A percentile compares a stretch with the other conserved stretches of the same genome.
These are phyloP conservation scores for Excalfactoria chinensis DNA, from an alignment of 2,113 vertebrate species.

Conservation along the genomic window DNA sequence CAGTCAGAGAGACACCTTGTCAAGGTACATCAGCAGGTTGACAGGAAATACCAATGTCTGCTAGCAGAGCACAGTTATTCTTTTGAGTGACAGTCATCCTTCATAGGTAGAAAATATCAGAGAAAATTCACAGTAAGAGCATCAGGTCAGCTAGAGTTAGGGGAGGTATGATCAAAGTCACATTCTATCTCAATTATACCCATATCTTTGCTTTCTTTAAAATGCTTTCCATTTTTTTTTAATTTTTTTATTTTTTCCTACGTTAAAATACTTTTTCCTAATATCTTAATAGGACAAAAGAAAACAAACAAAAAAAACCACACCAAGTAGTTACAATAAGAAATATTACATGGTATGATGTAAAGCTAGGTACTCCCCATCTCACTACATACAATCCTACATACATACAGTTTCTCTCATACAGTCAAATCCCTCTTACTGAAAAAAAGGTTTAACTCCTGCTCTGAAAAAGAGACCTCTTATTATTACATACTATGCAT, in stretches of 20 bases:
- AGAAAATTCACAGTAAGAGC: background rate
- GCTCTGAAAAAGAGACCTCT: background rate
- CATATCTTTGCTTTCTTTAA: background rate
- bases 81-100: background rate
- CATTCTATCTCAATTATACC: background rate
- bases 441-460: background rate
- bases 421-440: background rate
- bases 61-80: background rate
- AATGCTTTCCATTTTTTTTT: background rate
- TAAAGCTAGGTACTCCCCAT: background rate
- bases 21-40: background rate
- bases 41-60: background rate
- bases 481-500: constrained; percentile 12
- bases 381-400: too few species aligned
- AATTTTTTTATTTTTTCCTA: too few species aligned
- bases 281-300: background rate
- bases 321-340: background rate
- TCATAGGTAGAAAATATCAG: background rate
- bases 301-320: background rate
- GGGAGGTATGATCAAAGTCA: background rate
- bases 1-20: background rate
- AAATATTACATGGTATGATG: background rate
- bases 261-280: background rate
- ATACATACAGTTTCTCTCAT: too few species aligned
- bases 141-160: background rate